Conservation (phyloP, 2,888 invertebrate genomes). For the Cryptocephalus primarius region DNA sequence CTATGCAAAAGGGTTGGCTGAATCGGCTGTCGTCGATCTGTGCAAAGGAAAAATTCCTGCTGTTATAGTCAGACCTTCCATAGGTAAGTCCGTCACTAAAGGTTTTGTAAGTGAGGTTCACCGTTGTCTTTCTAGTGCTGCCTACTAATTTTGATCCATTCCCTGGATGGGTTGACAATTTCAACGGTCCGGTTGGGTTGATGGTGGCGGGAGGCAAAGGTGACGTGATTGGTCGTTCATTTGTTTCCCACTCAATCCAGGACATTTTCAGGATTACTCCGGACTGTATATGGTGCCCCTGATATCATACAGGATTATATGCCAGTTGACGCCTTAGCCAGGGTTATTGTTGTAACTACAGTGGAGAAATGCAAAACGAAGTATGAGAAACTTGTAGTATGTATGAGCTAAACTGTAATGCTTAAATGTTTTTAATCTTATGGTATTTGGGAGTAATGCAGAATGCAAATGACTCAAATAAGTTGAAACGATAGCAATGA, state of each 20-base stretch:
- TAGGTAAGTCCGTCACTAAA: constrained; percentile 46
- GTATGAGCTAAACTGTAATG: too few species aligned
- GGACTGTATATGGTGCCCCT: not conserved
- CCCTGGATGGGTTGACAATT: constrained; percentile 72
- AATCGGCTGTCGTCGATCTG: constrained; percentile 60
- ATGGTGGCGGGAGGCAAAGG: constrained; percentile 42
- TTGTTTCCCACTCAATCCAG: too few species aligned
- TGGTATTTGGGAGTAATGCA: too few species aligned
- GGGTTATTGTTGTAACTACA: too few species aligned
- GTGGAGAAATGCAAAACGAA: too few species aligned
- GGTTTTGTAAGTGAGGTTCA: not conserved
- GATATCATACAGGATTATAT: not conserved
- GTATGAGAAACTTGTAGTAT: not conserved
- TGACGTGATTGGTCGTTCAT: constrained; percentile 1
- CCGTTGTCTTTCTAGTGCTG: constrained; percentile 12
- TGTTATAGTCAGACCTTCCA: constrained; percentile 77
- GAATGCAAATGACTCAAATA: too few species aligned
- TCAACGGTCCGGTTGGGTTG: constrained; percentile 78
- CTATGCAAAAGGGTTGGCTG: constrained; percentile 80
- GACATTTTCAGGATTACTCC: not conserved
- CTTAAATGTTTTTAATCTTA: too few species aligned
- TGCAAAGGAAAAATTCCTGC: constrained; percentile 52
- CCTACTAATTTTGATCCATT: constrained; percentile 13
- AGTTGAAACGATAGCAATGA: too few species aligned
- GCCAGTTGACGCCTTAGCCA: not conserved